phyloP scores from a whole-genome alignment of 2,797 vertebrate genomes.

The Rhynchotus rufescens region DNA sequence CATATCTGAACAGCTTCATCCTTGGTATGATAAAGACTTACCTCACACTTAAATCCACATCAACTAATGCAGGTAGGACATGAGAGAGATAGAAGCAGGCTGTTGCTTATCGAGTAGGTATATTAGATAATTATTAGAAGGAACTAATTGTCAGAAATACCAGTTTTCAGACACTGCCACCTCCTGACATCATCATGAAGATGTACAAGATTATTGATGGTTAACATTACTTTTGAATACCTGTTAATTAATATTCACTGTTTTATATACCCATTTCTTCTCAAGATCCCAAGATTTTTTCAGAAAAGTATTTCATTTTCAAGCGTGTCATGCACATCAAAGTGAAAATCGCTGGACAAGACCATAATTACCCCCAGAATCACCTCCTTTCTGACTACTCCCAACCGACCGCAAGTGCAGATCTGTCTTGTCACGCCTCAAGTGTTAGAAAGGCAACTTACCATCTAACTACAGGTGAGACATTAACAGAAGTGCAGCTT shows the following conservation, averaged over 20 bases:
- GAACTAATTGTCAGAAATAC: neutral
- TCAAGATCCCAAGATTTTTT: neutral
- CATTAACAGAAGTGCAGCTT: neutral
- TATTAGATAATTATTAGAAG: neutral
- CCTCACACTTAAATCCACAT: neutral
- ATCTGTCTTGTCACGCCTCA: neutral
- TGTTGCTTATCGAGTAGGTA: neutral
- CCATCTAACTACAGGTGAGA: neutral
- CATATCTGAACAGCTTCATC: neutral
- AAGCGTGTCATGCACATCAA: neutral
- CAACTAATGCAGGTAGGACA: neutral
- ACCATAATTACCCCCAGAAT: neutral
- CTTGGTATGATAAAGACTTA: neutral
- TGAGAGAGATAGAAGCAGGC: neutral
- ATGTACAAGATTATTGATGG: neutral
- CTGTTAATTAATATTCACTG: neutral
- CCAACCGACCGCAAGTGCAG: neutral
- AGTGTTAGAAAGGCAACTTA: neutral
- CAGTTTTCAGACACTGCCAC: neutral
- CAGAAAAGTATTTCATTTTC: neutral
- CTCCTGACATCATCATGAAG: neutral
- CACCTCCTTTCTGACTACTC: neutral
- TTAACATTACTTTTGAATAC: neutral
- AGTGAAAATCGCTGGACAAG: neutral
- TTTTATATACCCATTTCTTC: neutral